Evolutionary conservation across 2,888 invertebrate species (phyloP).

Genomic region (Ditula angustiorana): DNA sequence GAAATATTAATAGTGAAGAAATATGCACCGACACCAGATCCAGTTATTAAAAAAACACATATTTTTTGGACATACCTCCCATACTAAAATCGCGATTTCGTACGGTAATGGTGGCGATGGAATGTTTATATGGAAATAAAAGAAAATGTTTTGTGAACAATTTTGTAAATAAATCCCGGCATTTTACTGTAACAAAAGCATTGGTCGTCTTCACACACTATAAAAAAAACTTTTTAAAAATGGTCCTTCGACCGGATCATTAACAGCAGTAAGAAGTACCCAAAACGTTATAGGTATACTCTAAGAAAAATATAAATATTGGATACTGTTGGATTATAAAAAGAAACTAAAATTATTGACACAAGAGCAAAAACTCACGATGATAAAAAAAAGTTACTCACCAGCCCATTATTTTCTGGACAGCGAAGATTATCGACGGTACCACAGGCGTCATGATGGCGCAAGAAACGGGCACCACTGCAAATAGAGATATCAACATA

Average conservation of each 20-base stretch:
- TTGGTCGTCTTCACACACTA: slow-evolving; percentile 14
- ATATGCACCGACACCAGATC: slow-evolving; percentile 19
- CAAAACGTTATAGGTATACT: not conserved
- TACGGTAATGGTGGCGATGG: slow-evolving; percentile 35
- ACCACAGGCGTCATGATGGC: slow-evolving; percentile 98
- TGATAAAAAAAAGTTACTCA: slow-evolving; percentile 56
- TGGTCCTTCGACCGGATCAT: too few species aligned
- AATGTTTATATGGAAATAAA: slow-evolving; percentile 40
- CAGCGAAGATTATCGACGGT: slow-evolving; percentile 86
- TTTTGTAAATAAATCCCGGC: slow-evolving; percentile 36
- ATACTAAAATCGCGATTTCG: slow-evolving; percentile 53
- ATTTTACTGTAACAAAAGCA: slow-evolving; percentile 39
- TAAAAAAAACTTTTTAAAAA: not conserved
- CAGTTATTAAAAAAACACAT: slow-evolving; percentile 35
- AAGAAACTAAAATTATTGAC: slow-evolving; percentile 34
- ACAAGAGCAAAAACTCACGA: slow-evolving; percentile 12
- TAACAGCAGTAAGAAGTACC: not conserved
- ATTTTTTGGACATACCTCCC: slow-evolving; percentile 67
- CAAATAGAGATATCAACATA: slow-evolving; percentile 49
- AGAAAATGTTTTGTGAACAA: slow-evolving; percentile 40
- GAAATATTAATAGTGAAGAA: slow-evolving; percentile 23
- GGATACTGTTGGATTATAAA: slow-evolving; percentile 10
- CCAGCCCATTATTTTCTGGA: slow-evolving; percentile 82
- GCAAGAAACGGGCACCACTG: slow-evolving; percentile 95
- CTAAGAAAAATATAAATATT: not conserved